Base-by-base conservation (phyloP, 2,888 invertebrate genomes). In the Drosophila cracens region DNA sequence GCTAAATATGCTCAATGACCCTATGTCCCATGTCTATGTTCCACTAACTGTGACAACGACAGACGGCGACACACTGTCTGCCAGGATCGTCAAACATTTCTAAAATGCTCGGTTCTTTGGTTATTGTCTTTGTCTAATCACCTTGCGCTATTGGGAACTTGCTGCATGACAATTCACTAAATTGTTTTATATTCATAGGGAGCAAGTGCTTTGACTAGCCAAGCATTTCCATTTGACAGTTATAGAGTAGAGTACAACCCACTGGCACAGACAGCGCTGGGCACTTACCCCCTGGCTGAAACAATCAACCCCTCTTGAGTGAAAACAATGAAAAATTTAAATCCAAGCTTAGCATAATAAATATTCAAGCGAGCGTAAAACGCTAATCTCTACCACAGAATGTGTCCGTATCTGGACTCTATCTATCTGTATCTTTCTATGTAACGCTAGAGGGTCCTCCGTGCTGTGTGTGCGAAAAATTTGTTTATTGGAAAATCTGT, bases 361-460 rank as follows among this genome's bases (percentile, higher is more conserved):
- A 92, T 90, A 92, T 87, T 91, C 92, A 92, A 92, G 86, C 92
- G 92, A 92, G 92, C 92, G 91, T 92, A 89, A 92, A 92, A 91
- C 92, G 92, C 90, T 92, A 92, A 92, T 92, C 92, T 81, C 81
- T 75, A 81, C 89, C 82, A 79, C 84, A 90, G 74, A 79, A 43
- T 49, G 63, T 70, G 57, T 65, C 49, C 76, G 72, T 78, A 80
- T 74, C 75, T 51, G 51, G 29, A 51, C 51, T 51, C 29, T 29
- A 7, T 53, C 21, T 56, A 51, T 49, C 18, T 54, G 27, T 25
- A 54, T 54, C 54, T 62, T 66, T 70, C 56, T 71, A 70, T 75
- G 79, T 56, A 76, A 64, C 65, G 70, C 48, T 62, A 68, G 62
- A 79, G 72, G 78, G 70, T 74, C 66, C 74, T 66, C 54, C 18